A percentile compares a stretch with the other conserved stretches of the same genome.
Conservation (phyloP, 2,797 vertebrate genomes). For the Meriones psammophilus region DNA sequence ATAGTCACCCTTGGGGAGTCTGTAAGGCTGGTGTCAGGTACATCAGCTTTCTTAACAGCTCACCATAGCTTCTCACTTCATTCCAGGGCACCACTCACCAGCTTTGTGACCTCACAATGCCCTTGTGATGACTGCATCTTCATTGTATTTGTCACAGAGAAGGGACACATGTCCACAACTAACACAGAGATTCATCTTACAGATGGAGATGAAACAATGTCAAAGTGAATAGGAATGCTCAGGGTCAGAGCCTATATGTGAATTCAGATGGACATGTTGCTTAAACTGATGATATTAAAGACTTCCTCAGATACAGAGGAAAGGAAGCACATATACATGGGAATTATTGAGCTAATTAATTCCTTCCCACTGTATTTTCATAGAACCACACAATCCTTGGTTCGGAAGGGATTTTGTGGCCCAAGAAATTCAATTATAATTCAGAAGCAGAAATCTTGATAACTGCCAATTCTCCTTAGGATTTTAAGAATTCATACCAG, state of each 20-base stretch:
- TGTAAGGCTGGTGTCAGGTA: neutral
- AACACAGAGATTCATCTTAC: conserved; percentile 11
- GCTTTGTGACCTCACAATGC: neutral
- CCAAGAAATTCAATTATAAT: neutral
- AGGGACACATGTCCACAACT: neutral
- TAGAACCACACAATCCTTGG: neutral
- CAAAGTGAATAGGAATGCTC: conserved; percentile 61
- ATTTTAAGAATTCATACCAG: conserved; percentile 42
- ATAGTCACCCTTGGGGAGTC: neutral
- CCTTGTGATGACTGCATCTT: conserved; percentile 1
- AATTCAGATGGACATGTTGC: neutral
- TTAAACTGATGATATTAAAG: conserved; percentile 36
- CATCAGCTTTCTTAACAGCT: conserved; percentile 12
- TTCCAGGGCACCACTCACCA: neutral
- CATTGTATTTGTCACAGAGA: neutral
- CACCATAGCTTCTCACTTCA: neutral
- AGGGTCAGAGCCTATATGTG: neutral
- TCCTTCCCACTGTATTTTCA: neutral
- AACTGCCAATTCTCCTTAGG: neutral
- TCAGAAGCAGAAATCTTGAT: neutral
- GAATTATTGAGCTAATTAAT: neutral
- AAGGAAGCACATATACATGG: neutral
- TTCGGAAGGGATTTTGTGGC: neutral
- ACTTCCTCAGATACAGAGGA: conserved; percentile 21
- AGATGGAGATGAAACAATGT: conserved; percentile 56